These are phyloP conservation scores for Bambusicola thoracicus DNA, from an alignment of 2,113 vertebrate species.

Conservation along the genomic window DNA sequence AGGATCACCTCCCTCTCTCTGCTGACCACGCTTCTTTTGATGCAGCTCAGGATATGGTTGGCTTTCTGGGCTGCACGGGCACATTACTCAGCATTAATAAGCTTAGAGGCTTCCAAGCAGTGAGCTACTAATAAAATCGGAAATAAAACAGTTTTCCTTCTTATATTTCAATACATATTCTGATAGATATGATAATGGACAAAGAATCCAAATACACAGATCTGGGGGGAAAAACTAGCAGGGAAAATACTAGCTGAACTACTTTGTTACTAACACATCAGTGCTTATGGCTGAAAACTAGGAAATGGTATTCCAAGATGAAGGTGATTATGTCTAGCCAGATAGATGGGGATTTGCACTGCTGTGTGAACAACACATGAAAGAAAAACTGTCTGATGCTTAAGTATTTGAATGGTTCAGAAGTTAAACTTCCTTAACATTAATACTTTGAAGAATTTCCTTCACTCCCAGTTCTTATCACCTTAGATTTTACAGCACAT, in stretches of 20 bases:
- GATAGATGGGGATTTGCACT: conserved; percentile 17
- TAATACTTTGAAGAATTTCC: conserved; percentile 49
- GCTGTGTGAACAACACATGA: conserved; percentile 30
- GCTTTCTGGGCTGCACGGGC: no score
- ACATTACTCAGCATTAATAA: background rate
- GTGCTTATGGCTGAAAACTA: background rate
- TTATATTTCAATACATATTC: background rate
- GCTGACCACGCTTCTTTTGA: no score
- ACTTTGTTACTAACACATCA: background rate
- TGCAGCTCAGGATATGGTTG: no score
- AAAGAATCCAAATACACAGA: background rate
- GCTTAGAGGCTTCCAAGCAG: background rate
- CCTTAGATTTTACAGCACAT: conserved; percentile 42
- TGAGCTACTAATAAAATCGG: conserved; percentile 6
- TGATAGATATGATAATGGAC: background rate
- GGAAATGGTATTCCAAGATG: background rate
- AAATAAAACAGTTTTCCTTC: conserved; percentile 7
- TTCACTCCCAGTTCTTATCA: conserved; percentile 33
- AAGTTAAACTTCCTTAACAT: conserved; percentile 31
- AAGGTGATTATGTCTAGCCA: background rate
- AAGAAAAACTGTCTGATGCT: conserved; percentile 29
- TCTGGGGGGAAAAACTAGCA: background rate
- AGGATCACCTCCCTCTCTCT: no score
- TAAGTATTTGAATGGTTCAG: conserved; percentile 25
- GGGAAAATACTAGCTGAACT: background rate